phyloP scores from a whole-genome alignment of 2,888 invertebrate genomes.

The Sceliomorpha sp. region DNA sequence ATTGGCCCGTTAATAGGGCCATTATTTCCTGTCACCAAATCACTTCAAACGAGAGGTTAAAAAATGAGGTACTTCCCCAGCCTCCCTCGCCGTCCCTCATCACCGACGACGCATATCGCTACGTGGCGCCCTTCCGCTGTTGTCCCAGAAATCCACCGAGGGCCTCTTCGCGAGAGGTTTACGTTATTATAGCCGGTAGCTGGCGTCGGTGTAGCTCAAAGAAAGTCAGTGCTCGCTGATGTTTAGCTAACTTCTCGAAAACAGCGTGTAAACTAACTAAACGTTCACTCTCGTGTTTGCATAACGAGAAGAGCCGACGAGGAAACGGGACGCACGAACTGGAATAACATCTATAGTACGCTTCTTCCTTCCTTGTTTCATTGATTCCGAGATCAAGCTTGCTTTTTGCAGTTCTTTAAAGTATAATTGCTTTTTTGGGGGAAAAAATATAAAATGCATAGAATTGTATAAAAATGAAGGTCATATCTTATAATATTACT shows the following conservation, averaged over 20 bases:
- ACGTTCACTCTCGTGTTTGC: slow-evolving; percentile 72
- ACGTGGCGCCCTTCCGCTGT: no score
- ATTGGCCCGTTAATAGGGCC: slow-evolving; percentile 6
- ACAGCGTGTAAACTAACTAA: slow-evolving; percentile 78
- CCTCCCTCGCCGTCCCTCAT: no score
- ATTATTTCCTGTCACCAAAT: slow-evolving; percentile 15
- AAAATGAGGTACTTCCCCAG: slow-evolving; percentile 6
- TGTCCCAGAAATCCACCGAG: neutral
- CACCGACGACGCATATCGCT: no score
- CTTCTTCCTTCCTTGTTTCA: slow-evolving; percentile 32
- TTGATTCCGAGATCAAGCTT: neutral
- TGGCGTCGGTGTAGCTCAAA: slow-evolving; percentile 68
- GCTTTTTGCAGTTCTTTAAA: no score
- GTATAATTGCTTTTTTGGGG: no score
- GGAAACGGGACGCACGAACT: slow-evolving; percentile 56
- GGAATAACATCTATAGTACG: slow-evolving; percentile 51
- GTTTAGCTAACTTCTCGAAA: slow-evolving; percentile 77
- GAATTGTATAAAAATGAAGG: no score
- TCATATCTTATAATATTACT: no score
- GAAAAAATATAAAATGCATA: no score
- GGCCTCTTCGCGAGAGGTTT: slow-evolving; percentile 12
- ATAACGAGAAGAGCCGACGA: slow-evolving; percentile 62
- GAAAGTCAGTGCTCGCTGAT: slow-evolving; percentile 61
- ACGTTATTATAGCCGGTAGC: slow-evolving; percentile 51
- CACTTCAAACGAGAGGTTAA: neutral